phyloP scores from a whole-genome alignment of 2,113 vertebrate species.

The Paratilapia polleni region DNA sequence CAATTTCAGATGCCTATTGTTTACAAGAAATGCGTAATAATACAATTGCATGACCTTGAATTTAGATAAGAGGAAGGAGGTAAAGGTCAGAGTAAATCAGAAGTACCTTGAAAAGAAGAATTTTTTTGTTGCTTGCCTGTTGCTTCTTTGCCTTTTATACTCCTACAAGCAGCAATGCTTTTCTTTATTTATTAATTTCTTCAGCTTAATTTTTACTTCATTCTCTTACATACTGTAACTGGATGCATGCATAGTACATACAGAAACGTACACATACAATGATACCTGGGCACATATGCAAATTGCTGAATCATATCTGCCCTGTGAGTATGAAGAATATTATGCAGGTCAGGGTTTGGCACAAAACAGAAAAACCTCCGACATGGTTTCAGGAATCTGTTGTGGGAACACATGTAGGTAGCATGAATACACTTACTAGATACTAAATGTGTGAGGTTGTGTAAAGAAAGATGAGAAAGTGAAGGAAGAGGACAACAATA shows the following conservation, averaged over 20 bases:
- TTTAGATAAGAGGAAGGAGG: background rate
- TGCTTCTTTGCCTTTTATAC: background rate
- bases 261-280: background rate
- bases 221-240: background rate
- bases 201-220: background rate
- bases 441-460: background rate
- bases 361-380: constrained; percentile 7
- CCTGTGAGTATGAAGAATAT: background rate
- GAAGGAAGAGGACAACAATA: background rate
- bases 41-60: background rate
- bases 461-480: constrained; percentile 22
- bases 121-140: background rate
- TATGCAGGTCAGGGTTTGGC: background rate
- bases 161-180: background rate
- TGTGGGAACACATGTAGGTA: background rate
- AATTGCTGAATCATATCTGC: too few relatives aligned
- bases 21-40: background rate
- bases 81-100: background rate
- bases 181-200: too few relatives aligned
- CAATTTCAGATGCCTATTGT: background rate
- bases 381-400: background rate
- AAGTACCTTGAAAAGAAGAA: background rate
- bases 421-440: background rate
- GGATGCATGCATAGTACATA: background rate
- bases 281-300: too few relatives aligned